Percentiles rank a stretch among this genome's conserved stretches.
phyloP scores from a whole-genome alignment of 2,888 invertebrate genomes.

The Tuberolachnus salignus region DNA sequence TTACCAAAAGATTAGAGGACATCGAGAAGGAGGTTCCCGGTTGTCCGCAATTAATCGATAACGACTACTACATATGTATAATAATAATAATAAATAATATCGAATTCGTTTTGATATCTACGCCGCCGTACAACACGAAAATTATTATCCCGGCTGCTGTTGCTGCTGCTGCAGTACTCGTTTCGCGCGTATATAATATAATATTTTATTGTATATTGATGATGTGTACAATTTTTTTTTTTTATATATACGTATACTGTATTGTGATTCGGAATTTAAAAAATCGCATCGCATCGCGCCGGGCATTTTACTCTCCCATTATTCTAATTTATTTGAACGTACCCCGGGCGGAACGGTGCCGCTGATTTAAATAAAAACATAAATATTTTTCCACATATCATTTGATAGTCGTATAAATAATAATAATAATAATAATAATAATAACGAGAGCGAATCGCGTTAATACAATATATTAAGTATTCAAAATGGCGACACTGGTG shows the following conservation, averaged over 20 bases:
- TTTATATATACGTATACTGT: not conserved
- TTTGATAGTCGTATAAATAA: not conserved
- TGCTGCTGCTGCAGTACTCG: too few relatives aligned
- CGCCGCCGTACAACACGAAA: too few relatives aligned
- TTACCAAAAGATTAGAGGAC: not conserved
- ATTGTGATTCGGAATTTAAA: constrained; percentile 17
- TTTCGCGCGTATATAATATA: too few relatives aligned
- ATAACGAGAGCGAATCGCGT: constrained; percentile 41
- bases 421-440: too few relatives aligned
- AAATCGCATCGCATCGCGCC: not conserved
- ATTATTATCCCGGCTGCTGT: too few relatives aligned
- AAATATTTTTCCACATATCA: constrained; percentile 38
- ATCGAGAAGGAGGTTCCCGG: constrained; percentile 25
- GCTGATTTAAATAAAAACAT: constrained; percentile 51
- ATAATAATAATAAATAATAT: not conserved
- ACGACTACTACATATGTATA: too few relatives aligned
- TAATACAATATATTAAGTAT: constrained; percentile 29
- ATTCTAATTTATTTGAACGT: constrained; percentile 17
- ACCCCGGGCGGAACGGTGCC: constrained; percentile 30
- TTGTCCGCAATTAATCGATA: constrained; percentile 35
- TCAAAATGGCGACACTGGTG: constrained; percentile 42
- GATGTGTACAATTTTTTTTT: too few relatives aligned
- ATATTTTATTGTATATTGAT: too few relatives aligned
- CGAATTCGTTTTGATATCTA: too few relatives aligned
- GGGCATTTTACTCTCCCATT: not conserved